A percentile compares a stretch with the other conserved stretches of the same genome.
phyloP scores from a whole-genome alignment of 92 coral and sea anemone species.

The Porites divaricata region DNA sequence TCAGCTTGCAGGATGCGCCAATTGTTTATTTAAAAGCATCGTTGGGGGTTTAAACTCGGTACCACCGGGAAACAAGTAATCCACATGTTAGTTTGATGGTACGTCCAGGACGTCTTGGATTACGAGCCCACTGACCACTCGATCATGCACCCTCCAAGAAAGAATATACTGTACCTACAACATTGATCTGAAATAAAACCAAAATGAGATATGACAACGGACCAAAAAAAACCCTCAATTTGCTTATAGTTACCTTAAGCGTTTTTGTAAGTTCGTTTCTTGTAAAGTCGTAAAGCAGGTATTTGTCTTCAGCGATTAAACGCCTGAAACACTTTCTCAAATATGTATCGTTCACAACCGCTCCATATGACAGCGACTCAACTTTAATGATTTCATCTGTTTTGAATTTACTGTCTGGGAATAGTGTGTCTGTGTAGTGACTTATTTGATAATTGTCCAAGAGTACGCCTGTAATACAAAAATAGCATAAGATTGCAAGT shows the following conservation, averaged over 20 bases:
- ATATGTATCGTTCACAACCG: slow-evolving; percentile 66
- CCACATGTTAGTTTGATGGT: too few species aligned
- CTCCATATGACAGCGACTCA: slow-evolving; percentile 77
- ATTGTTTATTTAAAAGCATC: too few species aligned
- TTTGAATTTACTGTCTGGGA: slow-evolving; percentile 60
- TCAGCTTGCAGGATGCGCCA: too few species aligned
- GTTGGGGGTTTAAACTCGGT: too few species aligned
- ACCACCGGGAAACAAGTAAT: neutral
- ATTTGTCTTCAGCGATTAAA: slow-evolving; percentile 68
- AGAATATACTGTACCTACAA: neutral
- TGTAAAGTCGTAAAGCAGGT: slow-evolving; percentile 63
- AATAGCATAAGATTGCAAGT: neutral
- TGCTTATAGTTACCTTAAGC: slow-evolving; percentile 51
- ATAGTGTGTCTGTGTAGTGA: slow-evolving; percentile 40
- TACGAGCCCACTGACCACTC: too few species aligned
- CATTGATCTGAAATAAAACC: slow-evolving; percentile 24
- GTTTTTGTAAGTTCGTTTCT: slow-evolving; percentile 61
- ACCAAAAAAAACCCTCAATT: slow-evolving; percentile 40
- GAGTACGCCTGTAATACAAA: slow-evolving; percentile 66
- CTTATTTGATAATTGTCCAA: slow-evolving; percentile 83
- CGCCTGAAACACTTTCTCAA: slow-evolving; percentile 67
- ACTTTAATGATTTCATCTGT: slow-evolving; percentile 68
- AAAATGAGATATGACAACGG: slow-evolving; percentile 58
- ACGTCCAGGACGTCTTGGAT: too few species aligned
- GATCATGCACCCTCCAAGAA: neutral